A percentile compares a stretch with the other conserved stretches of the same genome.
Conservation (phyloP, 2,888 invertebrate genomes). For the Cyclophora albipunctata region DNA sequence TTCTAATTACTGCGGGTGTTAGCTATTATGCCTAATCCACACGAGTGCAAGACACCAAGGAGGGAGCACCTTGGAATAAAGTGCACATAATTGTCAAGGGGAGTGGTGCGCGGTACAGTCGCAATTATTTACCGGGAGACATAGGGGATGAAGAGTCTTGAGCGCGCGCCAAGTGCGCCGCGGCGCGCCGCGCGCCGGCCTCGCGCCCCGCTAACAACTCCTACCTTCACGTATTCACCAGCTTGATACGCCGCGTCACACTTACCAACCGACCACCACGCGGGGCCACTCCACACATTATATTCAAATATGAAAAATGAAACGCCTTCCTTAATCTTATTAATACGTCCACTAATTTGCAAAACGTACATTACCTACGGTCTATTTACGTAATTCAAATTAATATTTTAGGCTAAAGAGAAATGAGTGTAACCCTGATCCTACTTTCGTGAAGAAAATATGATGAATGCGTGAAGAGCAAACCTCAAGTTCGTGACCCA, state of each 20-base stretch:
- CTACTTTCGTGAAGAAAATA: too few relatives aligned
- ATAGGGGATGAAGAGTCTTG: constrained; percentile 63
- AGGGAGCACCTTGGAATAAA: constrained; percentile 52
- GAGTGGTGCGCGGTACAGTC: constrained; percentile 51
- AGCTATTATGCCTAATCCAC: constrained; percentile 1
- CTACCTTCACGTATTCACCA: constrained; percentile 42
- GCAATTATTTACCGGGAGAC: constrained; percentile 69
- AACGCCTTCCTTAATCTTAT: constrained; percentile 18
- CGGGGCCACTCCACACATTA: too few relatives aligned
- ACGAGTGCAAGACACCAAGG: constrained; percentile 23
- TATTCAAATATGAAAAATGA: too few relatives aligned
- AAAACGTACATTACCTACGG: too few relatives aligned
- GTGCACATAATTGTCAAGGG: constrained; percentile 64
- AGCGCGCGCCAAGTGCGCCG: constrained; percentile 48
- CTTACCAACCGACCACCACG: constrained; percentile 6
- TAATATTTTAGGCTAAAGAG: too few relatives aligned
- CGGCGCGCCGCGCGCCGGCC: constrained; percentile 34
- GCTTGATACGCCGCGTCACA: constrained; percentile 25
- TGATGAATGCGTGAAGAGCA: not conserved
- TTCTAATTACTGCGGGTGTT: not conserved
- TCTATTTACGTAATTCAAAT: too few relatives aligned
- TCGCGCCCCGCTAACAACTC: constrained; percentile 45
- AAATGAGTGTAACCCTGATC: too few relatives aligned
- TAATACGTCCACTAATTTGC: too few relatives aligned
- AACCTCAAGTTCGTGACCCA: constrained; percentile 1